phyloP scores from a whole-genome alignment of 2,113 vertebrate species.

The Psammodynastes pulverulentus region DNA sequence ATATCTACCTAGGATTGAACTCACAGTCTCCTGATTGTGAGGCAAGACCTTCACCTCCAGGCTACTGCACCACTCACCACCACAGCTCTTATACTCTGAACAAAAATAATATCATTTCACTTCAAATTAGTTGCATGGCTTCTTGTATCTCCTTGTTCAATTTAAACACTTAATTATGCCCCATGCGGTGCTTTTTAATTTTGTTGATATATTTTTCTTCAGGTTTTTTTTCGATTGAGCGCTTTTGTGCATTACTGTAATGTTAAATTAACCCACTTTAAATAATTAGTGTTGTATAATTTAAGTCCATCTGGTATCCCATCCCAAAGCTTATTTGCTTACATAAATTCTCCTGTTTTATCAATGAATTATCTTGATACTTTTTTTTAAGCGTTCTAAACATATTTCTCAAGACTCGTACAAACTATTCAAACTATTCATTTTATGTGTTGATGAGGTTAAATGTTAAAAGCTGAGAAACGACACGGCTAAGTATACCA shows the following conservation, averaged over 20 bases:
- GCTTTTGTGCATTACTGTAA: neutral
- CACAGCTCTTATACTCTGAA: neutral
- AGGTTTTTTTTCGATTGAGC: neutral
- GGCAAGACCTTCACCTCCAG: too few relatives aligned
- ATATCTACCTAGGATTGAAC: too few relatives aligned
- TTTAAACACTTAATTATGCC: neutral
- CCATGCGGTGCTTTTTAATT: slow-evolving; percentile 5
- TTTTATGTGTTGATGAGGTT: neutral
- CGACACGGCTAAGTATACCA: neutral
- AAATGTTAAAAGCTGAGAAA: neutral
- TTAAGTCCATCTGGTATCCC: neutral
- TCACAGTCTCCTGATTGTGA: too few relatives aligned
- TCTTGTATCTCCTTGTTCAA: neutral
- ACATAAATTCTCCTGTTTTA: neutral
- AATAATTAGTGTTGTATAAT: neutral
- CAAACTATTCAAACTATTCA: neutral
- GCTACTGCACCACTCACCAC: too few relatives aligned
- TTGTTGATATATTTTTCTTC: slow-evolving; percentile 17
- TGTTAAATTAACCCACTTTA: neutral
- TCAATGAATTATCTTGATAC: neutral
- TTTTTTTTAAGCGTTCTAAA: neutral
- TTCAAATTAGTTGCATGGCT: neutral
- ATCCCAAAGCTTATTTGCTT: neutral
- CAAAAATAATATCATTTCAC: neutral
- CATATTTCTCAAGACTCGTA: neutral